Conservation (phyloP, 2,113 vertebrate species). For the Monarcha castaneiventris region DNA sequence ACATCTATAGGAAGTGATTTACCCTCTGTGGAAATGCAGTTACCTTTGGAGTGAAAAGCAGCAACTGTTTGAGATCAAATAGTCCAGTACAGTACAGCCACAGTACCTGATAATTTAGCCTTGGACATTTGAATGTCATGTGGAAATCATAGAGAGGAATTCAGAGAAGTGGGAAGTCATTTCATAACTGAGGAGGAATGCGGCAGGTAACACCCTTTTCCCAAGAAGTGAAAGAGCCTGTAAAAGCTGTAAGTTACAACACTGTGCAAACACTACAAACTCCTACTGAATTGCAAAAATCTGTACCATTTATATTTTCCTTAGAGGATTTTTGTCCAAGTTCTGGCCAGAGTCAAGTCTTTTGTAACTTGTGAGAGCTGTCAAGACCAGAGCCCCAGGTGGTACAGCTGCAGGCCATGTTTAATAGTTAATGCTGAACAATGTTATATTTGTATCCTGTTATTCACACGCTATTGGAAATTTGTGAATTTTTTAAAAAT, state of each 20-base stretch:
- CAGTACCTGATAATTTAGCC: neutral
- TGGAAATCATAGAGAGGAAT: neutral
- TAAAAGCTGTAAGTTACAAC: neutral
- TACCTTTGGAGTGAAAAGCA: conserved; percentile 7
- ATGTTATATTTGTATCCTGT: conserved; percentile 45
- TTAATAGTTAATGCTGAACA: conserved; percentile 64
- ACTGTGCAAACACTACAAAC: neutral
- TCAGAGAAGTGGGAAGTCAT: neutral
- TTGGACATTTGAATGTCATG: neutral
- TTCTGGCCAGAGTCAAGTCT: neutral
- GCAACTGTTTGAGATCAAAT: neutral
- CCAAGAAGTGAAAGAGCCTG: neutral
- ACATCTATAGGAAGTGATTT: neutral
- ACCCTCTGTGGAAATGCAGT: neutral
- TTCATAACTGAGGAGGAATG: neutral
- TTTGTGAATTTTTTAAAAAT: neutral
- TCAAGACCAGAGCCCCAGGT: conserved; percentile 52
- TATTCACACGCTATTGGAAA: neutral
- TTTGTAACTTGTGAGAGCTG: conserved; percentile 26
- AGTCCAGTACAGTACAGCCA: neutral
- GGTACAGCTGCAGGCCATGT: conserved; percentile 46
- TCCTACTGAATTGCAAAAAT: neutral
- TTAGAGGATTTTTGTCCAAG: conserved; percentile 13
- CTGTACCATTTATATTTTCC: neutral
- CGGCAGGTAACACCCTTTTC: neutral